Conservation (phyloP, 2,797 vertebrate species). For the Pangasius mekongensis region DNA sequence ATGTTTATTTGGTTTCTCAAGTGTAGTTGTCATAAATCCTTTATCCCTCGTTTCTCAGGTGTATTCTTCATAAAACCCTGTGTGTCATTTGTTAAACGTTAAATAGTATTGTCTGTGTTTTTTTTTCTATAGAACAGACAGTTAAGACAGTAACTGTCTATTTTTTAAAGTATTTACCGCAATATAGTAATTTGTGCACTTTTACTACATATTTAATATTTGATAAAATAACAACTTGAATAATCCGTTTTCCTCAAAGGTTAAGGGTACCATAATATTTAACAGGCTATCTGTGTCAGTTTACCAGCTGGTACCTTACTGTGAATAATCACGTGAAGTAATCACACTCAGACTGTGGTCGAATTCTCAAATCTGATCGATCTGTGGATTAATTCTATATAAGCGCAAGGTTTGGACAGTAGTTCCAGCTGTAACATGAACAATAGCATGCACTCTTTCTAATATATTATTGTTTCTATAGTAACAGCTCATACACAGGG, state of each 20-base stretch:
- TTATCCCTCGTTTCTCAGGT: background rate
- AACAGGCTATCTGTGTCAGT: background rate
- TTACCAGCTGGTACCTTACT: background rate
- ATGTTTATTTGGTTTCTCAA: background rate
- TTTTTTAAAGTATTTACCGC: background rate
- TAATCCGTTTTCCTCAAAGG: background rate
- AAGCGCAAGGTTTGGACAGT: background rate
- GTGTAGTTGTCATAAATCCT: background rate
- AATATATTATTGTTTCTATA: background rate
- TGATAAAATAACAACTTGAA: background rate
- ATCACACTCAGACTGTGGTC: background rate
- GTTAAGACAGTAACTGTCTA: background rate
- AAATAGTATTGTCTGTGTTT: background rate
- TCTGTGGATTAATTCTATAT: background rate
- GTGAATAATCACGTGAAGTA: background rate
- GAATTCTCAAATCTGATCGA: background rate
- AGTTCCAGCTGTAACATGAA: background rate
- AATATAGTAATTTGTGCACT: background rate
- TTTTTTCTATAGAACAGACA: background rate
- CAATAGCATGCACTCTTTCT: background rate
- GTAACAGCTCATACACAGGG: background rate
- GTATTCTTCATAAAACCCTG: background rate
- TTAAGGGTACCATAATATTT: background rate
- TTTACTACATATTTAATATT: background rate
- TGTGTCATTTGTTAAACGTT: background rate